phyloP scores from a whole-genome alignment of 2,113 vertebrate species.

The Girardinichthys multiradiatus region DNA sequence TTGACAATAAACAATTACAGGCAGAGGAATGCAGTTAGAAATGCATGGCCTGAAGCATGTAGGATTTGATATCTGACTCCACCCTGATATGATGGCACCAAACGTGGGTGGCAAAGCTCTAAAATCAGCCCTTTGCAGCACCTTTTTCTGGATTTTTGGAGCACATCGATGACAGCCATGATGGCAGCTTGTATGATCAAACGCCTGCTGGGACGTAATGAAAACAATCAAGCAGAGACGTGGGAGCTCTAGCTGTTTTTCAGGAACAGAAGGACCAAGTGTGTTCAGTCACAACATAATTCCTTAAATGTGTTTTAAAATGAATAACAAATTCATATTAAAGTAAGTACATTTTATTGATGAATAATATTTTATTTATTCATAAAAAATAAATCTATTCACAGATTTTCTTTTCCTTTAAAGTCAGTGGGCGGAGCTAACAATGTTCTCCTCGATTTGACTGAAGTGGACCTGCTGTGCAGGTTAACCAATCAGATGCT shows the following conservation, averaged over 20 bases:
- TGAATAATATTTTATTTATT: background rate
- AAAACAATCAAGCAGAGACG: slow-evolving; percentile 56
- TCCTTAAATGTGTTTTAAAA: too few species aligned
- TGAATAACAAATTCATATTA: too few species aligned
- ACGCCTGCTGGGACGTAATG: slow-evolving; percentile 45
- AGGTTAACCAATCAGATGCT: background rate
- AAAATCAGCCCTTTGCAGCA: slow-evolving; percentile 53
- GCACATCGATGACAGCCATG: slow-evolving; percentile 41
- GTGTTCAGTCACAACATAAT: background rate
- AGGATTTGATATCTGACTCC: slow-evolving; percentile 44
- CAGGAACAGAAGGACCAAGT: slow-evolving; percentile 36
- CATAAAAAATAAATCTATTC: background rate
- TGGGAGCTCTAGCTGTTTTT: slow-evolving; percentile 47
- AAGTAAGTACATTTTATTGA: background rate
- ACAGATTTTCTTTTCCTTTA: background rate
- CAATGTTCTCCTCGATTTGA: background rate
- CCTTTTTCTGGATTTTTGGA: slow-evolving; percentile 38
- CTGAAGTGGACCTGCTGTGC: background rate
- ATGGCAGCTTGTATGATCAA: slow-evolving; percentile 23
- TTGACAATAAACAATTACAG: slow-evolving; percentile 65
- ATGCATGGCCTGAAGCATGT: slow-evolving; percentile 53
- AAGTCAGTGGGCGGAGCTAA: background rate
- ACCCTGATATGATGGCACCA: slow-evolving; percentile 43
- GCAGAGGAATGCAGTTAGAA: slow-evolving; percentile 51
- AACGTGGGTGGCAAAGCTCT: slow-evolving; percentile 40